Conservation (phyloP, 2,888 invertebrate genomes). For the Epistrophe eligans region DNA sequence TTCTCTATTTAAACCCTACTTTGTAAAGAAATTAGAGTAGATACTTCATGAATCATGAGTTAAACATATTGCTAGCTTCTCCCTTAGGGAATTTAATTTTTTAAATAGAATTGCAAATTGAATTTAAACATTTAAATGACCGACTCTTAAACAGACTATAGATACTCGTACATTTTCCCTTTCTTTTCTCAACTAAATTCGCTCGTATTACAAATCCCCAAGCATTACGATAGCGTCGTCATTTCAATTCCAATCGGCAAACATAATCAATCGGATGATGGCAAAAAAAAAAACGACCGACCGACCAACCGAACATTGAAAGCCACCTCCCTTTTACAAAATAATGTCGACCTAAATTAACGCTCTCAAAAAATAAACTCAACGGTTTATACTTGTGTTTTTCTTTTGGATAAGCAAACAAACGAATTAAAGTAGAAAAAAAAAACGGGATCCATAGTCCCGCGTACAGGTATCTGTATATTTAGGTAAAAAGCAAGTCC, state of each 20-base stretch:
- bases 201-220: slow-evolving; percentile 42
- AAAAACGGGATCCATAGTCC: slow-evolving; percentile 6
- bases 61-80: neutral
- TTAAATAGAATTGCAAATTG: slow-evolving; percentile 54
- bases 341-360: slow-evolving; percentile 71
- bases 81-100: neutral
- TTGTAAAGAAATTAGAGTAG: neutral
- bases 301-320: neutral
- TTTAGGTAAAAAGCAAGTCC: slow-evolving; percentile 9
- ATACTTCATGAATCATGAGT: neutral
- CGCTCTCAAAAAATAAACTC: slow-evolving; percentile 50
- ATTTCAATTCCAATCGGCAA: slow-evolving; percentile 51
- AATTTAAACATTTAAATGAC: slow-evolving; percentile 46
- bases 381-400: slow-evolving; percentile 60
- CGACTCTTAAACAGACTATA: slow-evolving; percentile 11
- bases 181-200: slow-evolving; percentile 10
- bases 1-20: neutral
- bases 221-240: slow-evolving; percentile 18
- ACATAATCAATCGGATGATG: slow-evolving; percentile 63
- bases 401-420: slow-evolving; percentile 72
- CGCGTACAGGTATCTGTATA: slow-evolving; percentile 41
- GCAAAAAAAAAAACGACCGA: slow-evolving; percentile 20
- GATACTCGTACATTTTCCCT: neutral
- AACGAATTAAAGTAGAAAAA: slow-evolving; percentile 58
- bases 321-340: slow-evolving; percentile 20